Evolutionary conservation across 2,113 vertebrate species (phyloP), one percentile per base, ranked within the genome.

Genomic region (Burhinus oedicnemus): DNA sequence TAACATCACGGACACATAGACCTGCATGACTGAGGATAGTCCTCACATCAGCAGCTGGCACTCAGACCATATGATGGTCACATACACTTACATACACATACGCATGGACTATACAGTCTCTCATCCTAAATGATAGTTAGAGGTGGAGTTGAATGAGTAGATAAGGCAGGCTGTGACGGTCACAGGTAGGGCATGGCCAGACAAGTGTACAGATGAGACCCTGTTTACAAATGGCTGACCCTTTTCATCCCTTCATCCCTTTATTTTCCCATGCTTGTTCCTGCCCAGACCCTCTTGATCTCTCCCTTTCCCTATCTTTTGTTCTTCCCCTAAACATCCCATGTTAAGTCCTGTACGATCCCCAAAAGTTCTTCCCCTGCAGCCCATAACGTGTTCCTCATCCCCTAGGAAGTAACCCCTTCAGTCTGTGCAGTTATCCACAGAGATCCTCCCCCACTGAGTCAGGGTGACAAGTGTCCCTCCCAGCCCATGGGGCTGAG

Each of bases 401-500:
- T 30, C 27, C 26, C 30, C 6, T 17, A 34, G 18, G 25, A 40
- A 55, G 36, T 27, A 36, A 69, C 6, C 12, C 12, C 15, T 77
- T 55, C 57, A 83, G n/a, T 42, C 22, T 61, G 32, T 38, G 8
- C 79, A 72, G 7, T 17, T 15, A 45, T 65, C n/a, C 32, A 13
- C 2, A 2, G 44, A 72, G 10, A 49, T 44, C 7, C 11, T 69
- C 26, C n/a, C 9, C 8, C 5, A 47, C 1, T 21, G 25, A 54
- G 9, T 49, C 26, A 38, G 16, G 26, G 58, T 51, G 70, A 49
- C 22, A 29, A 4, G 6, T 45, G 29, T 55, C 44, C 6, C 6
- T 5, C 7, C 23, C 30, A 70, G 8, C 2, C 27, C 21, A 6
- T 7, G 2, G 0, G 19, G 1, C 3, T 34, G 40, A 74, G 19